Percentiles rank a stretch among this genome's conserved stretches.
These are phyloP conservation scores for Spodoptera picta DNA, from an alignment of 2,888 invertebrate genomes.

Conservation along the genomic window DNA sequence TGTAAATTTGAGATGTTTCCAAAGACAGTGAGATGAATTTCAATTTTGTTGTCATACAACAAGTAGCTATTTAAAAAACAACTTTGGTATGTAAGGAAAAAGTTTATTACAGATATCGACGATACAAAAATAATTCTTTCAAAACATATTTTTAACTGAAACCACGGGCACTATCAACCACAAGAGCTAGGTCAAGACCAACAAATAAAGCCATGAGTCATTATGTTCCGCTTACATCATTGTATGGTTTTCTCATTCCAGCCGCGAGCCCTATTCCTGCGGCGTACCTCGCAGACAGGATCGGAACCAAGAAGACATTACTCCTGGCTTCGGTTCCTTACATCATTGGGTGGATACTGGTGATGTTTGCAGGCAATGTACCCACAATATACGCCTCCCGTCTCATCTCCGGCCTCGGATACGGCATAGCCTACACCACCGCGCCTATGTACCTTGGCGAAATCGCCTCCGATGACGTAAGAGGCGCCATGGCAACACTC, in stretches of 20 bases:
- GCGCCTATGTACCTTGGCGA: constrained; percentile 90
- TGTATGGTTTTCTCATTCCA: constrained; percentile 65
- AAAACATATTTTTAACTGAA: background rate
- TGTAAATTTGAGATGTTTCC: no score
- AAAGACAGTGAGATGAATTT: no score
- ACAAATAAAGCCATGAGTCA: constrained; percentile 17
- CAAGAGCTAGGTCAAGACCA: constrained; percentile 10
- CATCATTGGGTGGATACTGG: constrained; percentile 90
- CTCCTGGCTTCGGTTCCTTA: constrained; percentile 89
- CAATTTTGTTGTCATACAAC: no score
- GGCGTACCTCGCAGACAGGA: constrained; percentile 89
- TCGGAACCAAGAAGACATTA: constrained; percentile 90
- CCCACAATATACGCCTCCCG: constrained; percentile 88
- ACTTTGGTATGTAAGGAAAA: no score
- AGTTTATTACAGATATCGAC: no score
- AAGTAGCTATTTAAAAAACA: no score
- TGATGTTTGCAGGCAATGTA: constrained; percentile 88
- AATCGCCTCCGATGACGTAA: constrained; percentile 89
- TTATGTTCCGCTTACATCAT: constrained; percentile 18
- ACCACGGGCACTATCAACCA: background rate
- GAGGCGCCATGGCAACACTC: constrained; percentile 89
- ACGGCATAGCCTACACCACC: constrained; percentile 89
- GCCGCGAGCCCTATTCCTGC: constrained; percentile 90
- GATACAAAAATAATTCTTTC: no score
- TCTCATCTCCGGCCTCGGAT: constrained; percentile 90